Evolutionary conservation across 2,888 invertebrate genomes (phyloP).

Genomic region (Leptopilina myrica): DNA sequence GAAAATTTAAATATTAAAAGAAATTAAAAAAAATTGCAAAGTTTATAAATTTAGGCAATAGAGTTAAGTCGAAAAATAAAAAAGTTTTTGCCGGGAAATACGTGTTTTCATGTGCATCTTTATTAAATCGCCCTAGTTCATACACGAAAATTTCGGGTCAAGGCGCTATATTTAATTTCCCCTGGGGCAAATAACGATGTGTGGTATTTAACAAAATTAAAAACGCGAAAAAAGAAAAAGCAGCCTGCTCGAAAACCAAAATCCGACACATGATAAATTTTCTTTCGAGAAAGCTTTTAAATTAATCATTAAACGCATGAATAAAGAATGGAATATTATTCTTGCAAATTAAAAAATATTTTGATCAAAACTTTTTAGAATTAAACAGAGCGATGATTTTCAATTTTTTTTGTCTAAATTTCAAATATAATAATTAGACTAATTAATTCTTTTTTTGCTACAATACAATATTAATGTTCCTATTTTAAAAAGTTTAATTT

Average conservation of each 20-base stretch:
- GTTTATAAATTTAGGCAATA: neutral
- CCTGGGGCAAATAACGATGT: conserved; percentile 2
- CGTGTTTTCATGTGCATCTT: neutral
- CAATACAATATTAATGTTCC: no score
- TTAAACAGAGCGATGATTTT: no score
- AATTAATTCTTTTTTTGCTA: neutral
- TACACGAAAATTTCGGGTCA: conserved; percentile 16
- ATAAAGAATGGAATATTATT: neutral
- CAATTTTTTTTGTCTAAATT: neutral
- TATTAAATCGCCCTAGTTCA: conserved; percentile 33
- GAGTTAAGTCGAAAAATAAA: neutral
- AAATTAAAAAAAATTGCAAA: neutral
- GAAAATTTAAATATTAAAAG: no score
- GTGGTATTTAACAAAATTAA: conserved; percentile 28
- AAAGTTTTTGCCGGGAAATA: neutral
- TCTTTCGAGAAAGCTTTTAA: neutral
- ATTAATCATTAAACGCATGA: neutral
- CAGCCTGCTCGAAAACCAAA: neutral
- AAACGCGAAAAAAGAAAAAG: neutral
- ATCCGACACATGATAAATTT: neutral
- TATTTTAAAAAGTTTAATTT: no score
- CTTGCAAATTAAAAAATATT: neutral
- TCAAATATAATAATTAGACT: no score
- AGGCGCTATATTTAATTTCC: conserved; percentile 34
- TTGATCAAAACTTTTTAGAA: neutral